Base-by-base conservation (phyloP, 2,888 invertebrate genomes). In the Coronaproctus castanopsis region DNA sequence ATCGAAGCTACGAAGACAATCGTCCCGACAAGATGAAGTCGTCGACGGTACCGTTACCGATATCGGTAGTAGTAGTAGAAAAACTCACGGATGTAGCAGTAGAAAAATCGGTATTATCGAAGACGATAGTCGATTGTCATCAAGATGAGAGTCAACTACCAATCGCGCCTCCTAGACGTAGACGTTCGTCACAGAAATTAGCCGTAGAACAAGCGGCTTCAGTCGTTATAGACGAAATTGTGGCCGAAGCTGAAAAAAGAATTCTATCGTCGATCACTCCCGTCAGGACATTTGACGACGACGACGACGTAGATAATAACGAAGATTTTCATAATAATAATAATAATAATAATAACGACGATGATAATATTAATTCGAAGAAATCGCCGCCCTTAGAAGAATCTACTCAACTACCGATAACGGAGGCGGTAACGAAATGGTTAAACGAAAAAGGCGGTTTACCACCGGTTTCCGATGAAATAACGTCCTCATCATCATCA, bases 391-490 rank as follows among this genome's bases (percentile, higher is more conserved):
- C 54, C 54, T 59, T 54, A 55, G 59, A 59, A 55, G 55, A 55
- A 55, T 20, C 24, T 21, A 20, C 23, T 54, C 59, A 50, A 52
- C 55, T 52, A 59, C 58, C 78, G 14, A 76, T 80, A 60, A 80
- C 78, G 2, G 71, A 75, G 54, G 80, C 80, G 1, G 80, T 80
- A 1, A 77, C 74, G 55, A 75, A 77, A 58, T 80, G 80, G 80
- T 73, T 80, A 65, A 71, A 71, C 54, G 71, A 71, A 63, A 72
- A 67, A 36, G 63, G 63, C 1, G 63, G 63, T 3, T 10, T 63
- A 10, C 24, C 58, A 36, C 18, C 57, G 54, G 52, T 58, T 14
- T 2, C 3, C 21, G 52, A 21, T n/a, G n/a, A n/a, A n/a, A n/a
- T n/a, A n/a, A n/a, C n/a, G n/a, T n/a, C n/a, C n/a, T n/a, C n/a